These are phyloP conservation scores for Darevskia mixta DNA, from an alignment of 2,797 vertebrate species.

Conservation along the genomic window DNA sequence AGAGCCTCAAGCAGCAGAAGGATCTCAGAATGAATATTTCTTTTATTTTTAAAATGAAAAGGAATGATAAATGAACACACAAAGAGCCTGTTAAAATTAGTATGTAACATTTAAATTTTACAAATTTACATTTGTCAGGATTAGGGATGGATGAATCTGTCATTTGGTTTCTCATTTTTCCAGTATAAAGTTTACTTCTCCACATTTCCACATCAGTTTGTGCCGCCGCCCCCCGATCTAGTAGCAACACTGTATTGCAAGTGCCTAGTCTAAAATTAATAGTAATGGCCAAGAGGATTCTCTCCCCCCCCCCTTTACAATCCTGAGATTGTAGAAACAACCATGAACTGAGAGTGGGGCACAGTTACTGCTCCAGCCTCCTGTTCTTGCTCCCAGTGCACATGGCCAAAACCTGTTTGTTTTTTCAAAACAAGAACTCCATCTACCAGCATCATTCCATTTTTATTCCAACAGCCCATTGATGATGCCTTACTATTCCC, in stretches of 20 bases:
- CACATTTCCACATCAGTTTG: too few relatives aligned
- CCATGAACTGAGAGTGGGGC: neutral
- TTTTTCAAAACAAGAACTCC: neutral
- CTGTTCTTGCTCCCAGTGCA: neutral
- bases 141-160: too few relatives aligned
- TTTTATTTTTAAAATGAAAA: too few relatives aligned
- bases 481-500: neutral
- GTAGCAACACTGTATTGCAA: neutral
- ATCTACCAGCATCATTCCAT: neutral
- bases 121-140: too few relatives aligned
- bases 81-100: too few relatives aligned
- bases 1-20: too few relatives aligned
- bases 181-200: too few relatives aligned
- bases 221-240: neutral
- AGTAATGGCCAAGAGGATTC: neutral
- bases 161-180: too few relatives aligned
- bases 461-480: neutral
- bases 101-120: too few relatives aligned
- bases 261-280: neutral
- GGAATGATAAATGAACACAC: too few relatives aligned
- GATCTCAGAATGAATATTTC: too few relatives aligned
- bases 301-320: neutral
- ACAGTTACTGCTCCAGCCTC: neutral
- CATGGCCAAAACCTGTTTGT: neutral
- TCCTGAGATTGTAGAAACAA: neutral